These are phyloP conservation scores for Acanthaster planci DNA, from an alignment of 35 echinoderm and acorn worm genomes.

Conservation along the genomic window DNA sequence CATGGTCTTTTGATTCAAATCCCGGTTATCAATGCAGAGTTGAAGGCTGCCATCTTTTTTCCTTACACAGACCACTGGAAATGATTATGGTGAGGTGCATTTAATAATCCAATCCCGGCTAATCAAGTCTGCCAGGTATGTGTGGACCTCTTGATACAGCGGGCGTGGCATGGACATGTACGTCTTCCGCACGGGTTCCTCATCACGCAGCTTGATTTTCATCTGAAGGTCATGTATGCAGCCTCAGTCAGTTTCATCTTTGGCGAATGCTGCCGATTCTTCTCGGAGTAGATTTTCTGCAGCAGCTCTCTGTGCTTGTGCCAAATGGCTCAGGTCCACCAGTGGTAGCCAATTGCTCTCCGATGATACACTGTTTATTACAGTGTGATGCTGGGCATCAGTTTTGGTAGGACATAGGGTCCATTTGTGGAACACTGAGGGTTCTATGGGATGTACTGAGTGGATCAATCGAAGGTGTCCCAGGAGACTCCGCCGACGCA, in stretches of 20 bases:
- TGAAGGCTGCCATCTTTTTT: conserved; percentile 56
- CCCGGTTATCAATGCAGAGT: conserved; percentile 52
- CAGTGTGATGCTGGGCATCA: background rate
- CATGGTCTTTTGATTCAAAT: conserved; percentile 42
- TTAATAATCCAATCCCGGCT: conserved; percentile 56
- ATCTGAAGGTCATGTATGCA: conserved; percentile 1
- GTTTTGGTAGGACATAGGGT: background rate
- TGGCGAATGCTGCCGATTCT: conserved; percentile 17
- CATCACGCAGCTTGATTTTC: conserved; percentile 25
- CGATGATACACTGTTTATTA: background rate
- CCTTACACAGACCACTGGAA: conserved; percentile 66
- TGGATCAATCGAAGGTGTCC: conserved; percentile 32
- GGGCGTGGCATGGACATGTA: conserved; percentile 62
- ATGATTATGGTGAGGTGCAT: conserved; percentile 55
- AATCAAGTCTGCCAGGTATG: conserved; percentile 35
- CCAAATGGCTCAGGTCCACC: conserved; percentile 16
- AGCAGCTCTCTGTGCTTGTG: background rate
- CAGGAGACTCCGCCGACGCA: conserved; percentile 16
- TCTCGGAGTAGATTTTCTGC: background rate
- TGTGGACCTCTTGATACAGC: conserved; percentile 66
- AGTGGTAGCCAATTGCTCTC: conserved; percentile 27
- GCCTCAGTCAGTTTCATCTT: conserved; percentile 34
- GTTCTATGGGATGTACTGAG: background rate
- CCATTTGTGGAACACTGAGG: background rate
- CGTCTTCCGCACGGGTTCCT: conserved; percentile 25